Evolutionary conservation across 2,113 vertebrate genomes (phyloP).

Genomic region (Smithornis capensis): DNA sequence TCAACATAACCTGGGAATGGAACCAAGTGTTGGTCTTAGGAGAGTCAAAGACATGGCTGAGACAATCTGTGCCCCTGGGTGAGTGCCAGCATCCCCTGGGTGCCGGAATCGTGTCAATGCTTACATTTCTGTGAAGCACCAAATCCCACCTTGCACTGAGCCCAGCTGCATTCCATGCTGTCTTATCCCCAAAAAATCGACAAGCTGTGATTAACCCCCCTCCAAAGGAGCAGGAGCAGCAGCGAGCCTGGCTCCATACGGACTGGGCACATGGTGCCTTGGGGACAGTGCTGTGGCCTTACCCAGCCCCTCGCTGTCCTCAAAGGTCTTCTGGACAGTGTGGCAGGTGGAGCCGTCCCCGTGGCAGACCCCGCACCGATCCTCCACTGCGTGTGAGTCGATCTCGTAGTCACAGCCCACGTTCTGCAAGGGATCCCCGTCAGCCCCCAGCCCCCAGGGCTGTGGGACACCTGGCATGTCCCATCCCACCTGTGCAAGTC

Average conservation of each 20-base stretch:
- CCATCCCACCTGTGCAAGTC: background rate
- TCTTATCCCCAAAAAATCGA: rapidly evolving
- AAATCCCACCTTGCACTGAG: background rate
- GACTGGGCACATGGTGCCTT: rapidly evolving
- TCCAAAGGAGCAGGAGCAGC: background rate
- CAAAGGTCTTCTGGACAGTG: slow-evolving; percentile 85
- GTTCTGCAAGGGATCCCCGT: slow-evolving; percentile 68
- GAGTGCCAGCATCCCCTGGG: background rate
- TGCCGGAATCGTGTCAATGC: background rate
- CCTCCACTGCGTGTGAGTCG: slow-evolving; percentile 84
- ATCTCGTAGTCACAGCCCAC: slow-evolving; percentile 94
- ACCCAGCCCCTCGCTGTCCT: slow-evolving; percentile 88
- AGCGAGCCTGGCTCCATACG: rapidly evolving
- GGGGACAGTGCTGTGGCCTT: background rate
- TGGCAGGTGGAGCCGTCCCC: slow-evolving; percentile 91
- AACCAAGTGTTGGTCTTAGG: rapidly evolving
- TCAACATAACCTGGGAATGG: slow-evolving; percentile 86
- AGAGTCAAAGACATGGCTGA: background rate
- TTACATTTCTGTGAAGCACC: background rate
- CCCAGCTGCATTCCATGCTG: background rate
- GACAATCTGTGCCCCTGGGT: rapidly evolving
- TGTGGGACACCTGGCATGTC: rapidly evolving
- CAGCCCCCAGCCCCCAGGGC: background rate
- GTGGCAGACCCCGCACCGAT: slow-evolving; percentile 90
- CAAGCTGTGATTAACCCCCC: rapidly evolving